phyloP scores from a whole-genome alignment of 2,888 invertebrate genomes.

The Ochropleura plecta region DNA sequence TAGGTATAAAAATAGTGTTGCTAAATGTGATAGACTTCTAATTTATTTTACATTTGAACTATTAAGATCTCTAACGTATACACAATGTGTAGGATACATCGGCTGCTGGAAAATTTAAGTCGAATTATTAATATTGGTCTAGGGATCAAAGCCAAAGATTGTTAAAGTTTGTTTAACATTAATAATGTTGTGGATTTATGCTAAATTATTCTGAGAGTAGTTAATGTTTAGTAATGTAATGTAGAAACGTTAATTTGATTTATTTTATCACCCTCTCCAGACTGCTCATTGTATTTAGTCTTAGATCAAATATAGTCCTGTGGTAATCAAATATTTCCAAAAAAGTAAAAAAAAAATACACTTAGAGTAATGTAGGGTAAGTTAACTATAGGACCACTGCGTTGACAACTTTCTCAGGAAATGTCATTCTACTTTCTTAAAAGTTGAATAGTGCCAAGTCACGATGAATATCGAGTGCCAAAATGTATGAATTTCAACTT shows the following conservation, averaged over 20 bases:
- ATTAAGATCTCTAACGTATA: conserved; percentile 85
- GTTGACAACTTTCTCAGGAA: conserved; percentile 79
- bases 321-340: conserved; percentile 87
- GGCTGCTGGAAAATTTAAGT: conserved; percentile 84
- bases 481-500: conserved; percentile 70
- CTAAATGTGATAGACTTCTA: conserved; percentile 90
- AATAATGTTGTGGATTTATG: conserved; percentile 89
- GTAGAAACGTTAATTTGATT: conserved; percentile 83
- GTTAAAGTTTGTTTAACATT: conserved; percentile 92
- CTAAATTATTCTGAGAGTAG: conserved; percentile 89
- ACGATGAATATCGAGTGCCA: conserved; percentile 83
- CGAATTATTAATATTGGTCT: conserved; percentile 92
- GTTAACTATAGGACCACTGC: conserved; percentile 86
- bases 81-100: conserved; percentile 82
- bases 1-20: conserved; percentile 89
- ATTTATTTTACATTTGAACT: conserved; percentile 87
- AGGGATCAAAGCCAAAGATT: conserved; percentile 96
- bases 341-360: conserved; percentile 85
- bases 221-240: conserved; percentile 84
- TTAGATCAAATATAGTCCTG: conserved; percentile 86
- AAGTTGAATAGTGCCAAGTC: conserved; percentile 80
- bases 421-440: conserved; percentile 74
- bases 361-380: conserved; percentile 83
- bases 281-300: conserved; percentile 88
- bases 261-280: conserved; percentile 89